Percentiles rank a stretch among this genome's conserved stretches.
phyloP scores from a whole-genome alignment of 2,888 invertebrate species.

The Caenorhabditis macrosperma region DNA sequence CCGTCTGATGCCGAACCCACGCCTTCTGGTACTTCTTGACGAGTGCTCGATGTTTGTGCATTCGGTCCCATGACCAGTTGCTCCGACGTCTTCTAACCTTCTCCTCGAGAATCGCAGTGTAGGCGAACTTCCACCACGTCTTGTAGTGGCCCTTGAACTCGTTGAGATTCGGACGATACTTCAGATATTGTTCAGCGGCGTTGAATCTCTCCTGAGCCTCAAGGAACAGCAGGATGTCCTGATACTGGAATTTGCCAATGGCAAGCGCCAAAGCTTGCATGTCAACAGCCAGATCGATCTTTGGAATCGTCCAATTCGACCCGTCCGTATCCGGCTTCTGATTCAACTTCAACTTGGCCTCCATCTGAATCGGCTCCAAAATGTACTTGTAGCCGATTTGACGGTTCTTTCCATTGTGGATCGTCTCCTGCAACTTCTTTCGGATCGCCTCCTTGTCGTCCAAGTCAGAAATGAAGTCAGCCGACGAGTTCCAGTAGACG shows the following conservation, averaged over 20 bases:
- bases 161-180: slow-evolving; percentile 87
- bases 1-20: slow-evolving; percentile 82
- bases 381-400: slow-evolving; percentile 81
- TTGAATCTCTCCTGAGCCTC: slow-evolving; percentile 92
- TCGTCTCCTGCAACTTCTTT: slow-evolving; percentile 67
- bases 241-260: slow-evolving; percentile 86
- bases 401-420: slow-evolving; percentile 71
- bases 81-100: slow-evolving; percentile 86
- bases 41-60: slow-evolving; percentile 86
- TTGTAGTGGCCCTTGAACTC: slow-evolving; percentile 85
- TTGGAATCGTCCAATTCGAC: slow-evolving; percentile 89
- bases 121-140: slow-evolving; percentile 93
- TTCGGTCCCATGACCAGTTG: slow-evolving; percentile 94
- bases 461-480: slow-evolving; percentile 79
- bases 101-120: slow-evolving; percentile 89
- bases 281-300: slow-evolving; percentile 83
- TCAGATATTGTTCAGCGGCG: slow-evolving; percentile 88
- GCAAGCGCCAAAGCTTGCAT: slow-evolving; percentile 82
- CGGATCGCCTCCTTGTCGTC: slow-evolving; percentile 72
- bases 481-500: slow-evolving; percentile 89
- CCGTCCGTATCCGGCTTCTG: slow-evolving; percentile 92
- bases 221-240: slow-evolving; percentile 90
- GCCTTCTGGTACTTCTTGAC: slow-evolving; percentile 81
- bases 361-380: slow-evolving; percentile 92
- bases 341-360: slow-evolving; percentile 90